Evolutionary conservation across 2,113 vertebrate genomes (phyloP), one percentile per base, ranked within the genome.

Genomic region (Chelonoidis abingdonii): DNA sequence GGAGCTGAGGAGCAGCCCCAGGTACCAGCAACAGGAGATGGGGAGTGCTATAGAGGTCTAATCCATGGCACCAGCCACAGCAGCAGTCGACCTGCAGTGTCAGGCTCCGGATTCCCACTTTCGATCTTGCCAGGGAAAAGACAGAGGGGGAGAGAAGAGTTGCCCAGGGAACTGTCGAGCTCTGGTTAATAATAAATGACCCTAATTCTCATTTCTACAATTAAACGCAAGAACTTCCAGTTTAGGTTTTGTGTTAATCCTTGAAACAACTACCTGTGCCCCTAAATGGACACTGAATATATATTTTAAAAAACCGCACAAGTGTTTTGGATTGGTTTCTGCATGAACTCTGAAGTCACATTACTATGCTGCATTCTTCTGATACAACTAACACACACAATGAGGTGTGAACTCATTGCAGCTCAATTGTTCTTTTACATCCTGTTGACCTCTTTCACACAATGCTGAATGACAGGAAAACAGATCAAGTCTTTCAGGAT

Each of bases 351-450:
- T 95, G 89, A 91, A 93, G 80, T 88, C 92, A 86, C 92, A 95
- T 86, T 86, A 84, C 86, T 53, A 38, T 31, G 53, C 72, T 94
- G 84, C 80, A 65, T 80, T 94, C 41, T 97, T 97, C n/a, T 84
- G 96, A 90, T 96, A 94, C 93, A 94, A n/a, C 69, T 92, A 69
- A 96, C 92, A 89, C 90, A 94, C 49, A 90, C 95, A 97, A 92
- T 0, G 38, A 96, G 94, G 94, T 95, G 95, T 82, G 95, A 96
- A 96, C 78, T 87, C 89, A 86, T n/a, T 93, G 83, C 90, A 83
- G 93, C 91, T 95, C 92, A 0, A 96, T 96, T 96, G 94, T 97
- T 97, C 94, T 96, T 90, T 59, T 54, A 88, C 92, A 97, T 96
- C 96, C 96, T 96, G 96, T 87, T 1, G 52, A 81, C 80, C 90